Conservation (phyloP, 2,797 vertebrate genomes). For the Yasuhikotakia modesta region DNA sequence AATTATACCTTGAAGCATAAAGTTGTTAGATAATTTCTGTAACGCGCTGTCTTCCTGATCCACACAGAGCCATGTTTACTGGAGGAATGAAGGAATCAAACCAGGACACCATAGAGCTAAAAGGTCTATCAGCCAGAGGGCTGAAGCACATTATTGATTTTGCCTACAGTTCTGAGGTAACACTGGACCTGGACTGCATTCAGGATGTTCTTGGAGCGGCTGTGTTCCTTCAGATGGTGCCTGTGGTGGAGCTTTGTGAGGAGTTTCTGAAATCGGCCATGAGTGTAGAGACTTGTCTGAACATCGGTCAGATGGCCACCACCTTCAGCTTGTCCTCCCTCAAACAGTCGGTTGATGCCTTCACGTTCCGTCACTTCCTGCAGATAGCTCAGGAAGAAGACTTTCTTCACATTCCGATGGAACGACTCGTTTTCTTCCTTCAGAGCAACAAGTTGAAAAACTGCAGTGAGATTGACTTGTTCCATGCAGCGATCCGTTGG, state of each 20-base stretch:
- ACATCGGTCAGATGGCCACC: conserved; percentile 98
- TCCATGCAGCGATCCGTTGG: conserved; percentile 90
- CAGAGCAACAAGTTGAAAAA: conserved; percentile 94
- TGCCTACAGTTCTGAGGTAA: conserved; percentile 95
- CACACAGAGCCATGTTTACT: conserved; percentile 95
- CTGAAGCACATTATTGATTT: conserved; percentile 96
- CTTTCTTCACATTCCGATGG: conserved; percentile 92
- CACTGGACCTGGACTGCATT: conserved; percentile 93
- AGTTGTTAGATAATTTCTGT: neutral
- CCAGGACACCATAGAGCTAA: conserved; percentile 91
- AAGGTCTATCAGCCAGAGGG: conserved; percentile 90
- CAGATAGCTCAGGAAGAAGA: conserved; percentile 95
- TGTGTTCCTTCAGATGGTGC: conserved; percentile 97
- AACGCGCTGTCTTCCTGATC: conserved; percentile 13
- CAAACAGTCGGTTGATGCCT: conserved; percentile 92
- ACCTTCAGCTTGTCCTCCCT: conserved; percentile 93
- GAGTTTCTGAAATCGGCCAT: conserved; percentile 97
- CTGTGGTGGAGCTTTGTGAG: conserved; percentile 94
- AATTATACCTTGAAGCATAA: neutral
- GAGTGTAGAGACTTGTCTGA: conserved; percentile 96
- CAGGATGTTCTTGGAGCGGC: conserved; percentile 97
- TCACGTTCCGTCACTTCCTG: conserved; percentile 94
- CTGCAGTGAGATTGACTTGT: conserved; percentile 92
- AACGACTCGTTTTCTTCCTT: conserved; percentile 94
- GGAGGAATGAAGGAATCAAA: conserved; percentile 94